Evolutionary conservation across 1,140 invertebrate genomes (phyloP).

Genomic region (Phocides pigmalion): DNA sequence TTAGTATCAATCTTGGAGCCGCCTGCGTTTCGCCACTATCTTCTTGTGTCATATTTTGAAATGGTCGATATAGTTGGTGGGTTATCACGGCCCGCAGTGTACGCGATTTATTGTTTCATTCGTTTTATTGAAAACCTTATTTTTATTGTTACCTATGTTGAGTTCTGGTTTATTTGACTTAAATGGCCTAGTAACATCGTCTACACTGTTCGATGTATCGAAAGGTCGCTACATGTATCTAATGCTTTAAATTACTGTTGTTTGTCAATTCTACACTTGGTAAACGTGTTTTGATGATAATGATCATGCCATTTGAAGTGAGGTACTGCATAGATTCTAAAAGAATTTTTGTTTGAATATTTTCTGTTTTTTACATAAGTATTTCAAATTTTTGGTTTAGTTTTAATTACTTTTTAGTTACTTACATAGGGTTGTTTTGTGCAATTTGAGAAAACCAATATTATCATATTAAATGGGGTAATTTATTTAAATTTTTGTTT

Average conservation of each 20-base stretch:
- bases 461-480: too few species aligned
- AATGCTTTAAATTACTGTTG: background rate
- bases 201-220: background rate
- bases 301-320: too few species aligned
- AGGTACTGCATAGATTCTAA: too few species aligned
- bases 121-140: constrained; percentile 7
- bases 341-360: too few species aligned
- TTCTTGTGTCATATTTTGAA: constrained; percentile 53
- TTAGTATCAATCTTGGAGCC: constrained; percentile 48
- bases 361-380: too few species aligned
- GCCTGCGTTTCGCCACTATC: constrained; percentile 47
- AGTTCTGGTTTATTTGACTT: constrained; percentile 1
- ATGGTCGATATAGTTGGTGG: constrained; percentile 31
- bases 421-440: too few species aligned
- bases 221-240: background rate
- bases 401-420: too few species aligned
- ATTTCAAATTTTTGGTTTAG: too few species aligned
- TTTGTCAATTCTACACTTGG: background rate
- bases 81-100: constrained; percentile 33
- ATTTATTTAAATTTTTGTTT: too few species aligned
- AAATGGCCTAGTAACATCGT: constrained; percentile 7
- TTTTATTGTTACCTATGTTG: constrained; percentile 16
- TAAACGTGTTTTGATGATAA: too few species aligned
- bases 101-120: constrained; percentile 37
- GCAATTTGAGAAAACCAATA: too few species aligned